Conservation (phyloP, 2,888 invertebrate species). For the Phyllotreta striolata region DNA sequence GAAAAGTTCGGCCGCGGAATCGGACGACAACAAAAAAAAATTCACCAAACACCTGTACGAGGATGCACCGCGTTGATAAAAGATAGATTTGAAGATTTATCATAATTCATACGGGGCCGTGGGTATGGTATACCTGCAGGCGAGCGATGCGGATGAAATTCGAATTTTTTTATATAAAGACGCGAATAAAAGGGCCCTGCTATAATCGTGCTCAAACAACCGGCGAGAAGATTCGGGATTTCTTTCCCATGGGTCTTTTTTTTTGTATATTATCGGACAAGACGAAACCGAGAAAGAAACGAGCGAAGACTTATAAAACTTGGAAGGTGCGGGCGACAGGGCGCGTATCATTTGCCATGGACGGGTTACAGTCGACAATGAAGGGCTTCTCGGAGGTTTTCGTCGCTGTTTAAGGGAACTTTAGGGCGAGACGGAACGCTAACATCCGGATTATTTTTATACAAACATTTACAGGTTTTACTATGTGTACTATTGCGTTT, state of each 20-base stretch:
- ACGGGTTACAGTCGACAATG: constrained; percentile 2
- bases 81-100: constrained; percentile 33
- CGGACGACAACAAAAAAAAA: constrained; percentile 15
- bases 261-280: too few species aligned
- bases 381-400: constrained; percentile 12
- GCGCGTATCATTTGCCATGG: constrained; percentile 12
- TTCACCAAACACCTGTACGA: constrained; percentile 40
- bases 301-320: constrained; percentile 8
- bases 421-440: constrained; percentile 5
- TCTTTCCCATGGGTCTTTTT: constrained; percentile 39
- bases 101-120: constrained; percentile 37
- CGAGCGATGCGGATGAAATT: constrained; percentile 8
- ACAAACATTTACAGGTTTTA: neutral
- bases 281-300: constrained; percentile 5
- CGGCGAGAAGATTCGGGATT: constrained; percentile 38
- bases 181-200: constrained; percentile 47
- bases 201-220: constrained; percentile 43
- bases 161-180: constrained; percentile 48
- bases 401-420: neutral
- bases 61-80: constrained; percentile 16
- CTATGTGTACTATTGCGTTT: too few species aligned
- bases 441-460: constrained; percentile 10
- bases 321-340: constrained; percentile 10
- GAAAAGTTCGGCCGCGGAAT: constrained; percentile 9
- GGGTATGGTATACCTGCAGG: constrained; percentile 33